Evolutionary conservation across 1,140 invertebrate genomes (phyloP).

Genomic region (Papilio machaon): DNA sequence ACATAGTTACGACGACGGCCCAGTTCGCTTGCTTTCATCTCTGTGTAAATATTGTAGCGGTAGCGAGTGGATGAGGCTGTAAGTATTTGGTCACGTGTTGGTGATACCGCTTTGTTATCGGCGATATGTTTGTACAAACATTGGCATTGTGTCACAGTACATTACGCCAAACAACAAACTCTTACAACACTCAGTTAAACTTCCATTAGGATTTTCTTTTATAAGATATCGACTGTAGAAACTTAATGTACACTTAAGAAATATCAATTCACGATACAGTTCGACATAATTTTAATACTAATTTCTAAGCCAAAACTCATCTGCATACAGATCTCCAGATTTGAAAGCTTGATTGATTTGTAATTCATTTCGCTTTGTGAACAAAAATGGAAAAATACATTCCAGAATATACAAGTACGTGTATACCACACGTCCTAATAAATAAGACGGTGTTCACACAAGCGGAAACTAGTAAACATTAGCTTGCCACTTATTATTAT

Average conservation of each 20-base stretch:
- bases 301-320: not conserved
- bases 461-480: conserved; percentile 28
- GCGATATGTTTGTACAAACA: not conserved
- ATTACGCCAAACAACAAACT: conserved; percentile 6
- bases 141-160: conserved; percentile 6
- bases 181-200: not conserved
- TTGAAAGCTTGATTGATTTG: not conserved
- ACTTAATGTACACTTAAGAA: not conserved
- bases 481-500: conserved; percentile 31
- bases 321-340: too few relatives aligned
- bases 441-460: conserved; percentile 19
- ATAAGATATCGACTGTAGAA: not conserved
- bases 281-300: too few relatives aligned
- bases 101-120: not conserved
- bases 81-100: conserved; percentile 6
- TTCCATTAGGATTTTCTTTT: not conserved
- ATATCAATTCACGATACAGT: too few relatives aligned
- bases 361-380: not conserved
- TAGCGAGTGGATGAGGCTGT: not conserved
- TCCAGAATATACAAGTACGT: not conserved
- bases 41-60: not conserved
- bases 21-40: not conserved
- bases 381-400: not conserved
- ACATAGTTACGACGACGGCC: not conserved
- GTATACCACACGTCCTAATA: not conserved